Percentiles rank a stretch among this genome's conserved stretches.
Evolutionary conservation across 1,140 invertebrate genomes (phyloP).

Genomic region (Meloidogyne chitwoodi): DNA sequence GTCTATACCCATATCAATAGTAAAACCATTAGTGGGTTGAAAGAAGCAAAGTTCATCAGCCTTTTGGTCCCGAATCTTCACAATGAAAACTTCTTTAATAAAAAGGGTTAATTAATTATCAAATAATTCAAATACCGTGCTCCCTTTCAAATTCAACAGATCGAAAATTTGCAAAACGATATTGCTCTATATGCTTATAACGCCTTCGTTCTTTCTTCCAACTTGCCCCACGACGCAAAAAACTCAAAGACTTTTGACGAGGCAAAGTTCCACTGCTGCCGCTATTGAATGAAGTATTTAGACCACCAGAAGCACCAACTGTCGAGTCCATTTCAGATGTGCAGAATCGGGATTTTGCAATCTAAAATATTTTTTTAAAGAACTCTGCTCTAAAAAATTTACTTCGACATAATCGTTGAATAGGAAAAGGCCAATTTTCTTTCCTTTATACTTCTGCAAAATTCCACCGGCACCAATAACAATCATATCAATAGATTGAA

Average conservation of each 20-base stretch:
- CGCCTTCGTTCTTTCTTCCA: slow-evolving; percentile 23
- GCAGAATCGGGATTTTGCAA: slow-evolving; percentile 26
- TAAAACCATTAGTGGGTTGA: slow-evolving; percentile 28
- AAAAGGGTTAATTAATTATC: neutral
- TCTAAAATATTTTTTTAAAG: slow-evolving; percentile 13
- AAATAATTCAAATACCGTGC: slow-evolving; percentile 4
- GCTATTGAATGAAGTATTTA: slow-evolving; percentile 11
- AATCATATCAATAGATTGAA: slow-evolving; percentile 28
- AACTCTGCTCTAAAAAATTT: slow-evolving; percentile 3
- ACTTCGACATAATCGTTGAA: slow-evolving; percentile 41
- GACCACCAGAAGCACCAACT: neutral
- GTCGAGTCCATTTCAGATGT: slow-evolving; percentile 11
- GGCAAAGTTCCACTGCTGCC: slow-evolving; percentile 19
- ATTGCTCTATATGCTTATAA: slow-evolving; percentile 30
- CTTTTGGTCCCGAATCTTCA: slow-evolving; percentile 33
- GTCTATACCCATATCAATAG: slow-evolving; percentile 25
- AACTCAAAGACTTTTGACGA: slow-evolving; percentile 29
- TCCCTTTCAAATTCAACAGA: slow-evolving; percentile 13
- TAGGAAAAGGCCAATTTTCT: slow-evolving; percentile 27
- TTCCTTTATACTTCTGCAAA: slow-evolving; percentile 34
- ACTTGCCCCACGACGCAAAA: slow-evolving; percentile 12
- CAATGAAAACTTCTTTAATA: slow-evolving; percentile 22
- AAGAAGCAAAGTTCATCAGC: slow-evolving; percentile 34
- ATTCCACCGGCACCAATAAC: slow-evolving; percentile 29
- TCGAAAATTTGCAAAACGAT: slow-evolving; percentile 27